Percentiles rank a stretch among this genome's conserved stretches.
phyloP scores from a whole-genome alignment of 2,888 invertebrate species.

The Ormyrus pomaceus region DNA sequence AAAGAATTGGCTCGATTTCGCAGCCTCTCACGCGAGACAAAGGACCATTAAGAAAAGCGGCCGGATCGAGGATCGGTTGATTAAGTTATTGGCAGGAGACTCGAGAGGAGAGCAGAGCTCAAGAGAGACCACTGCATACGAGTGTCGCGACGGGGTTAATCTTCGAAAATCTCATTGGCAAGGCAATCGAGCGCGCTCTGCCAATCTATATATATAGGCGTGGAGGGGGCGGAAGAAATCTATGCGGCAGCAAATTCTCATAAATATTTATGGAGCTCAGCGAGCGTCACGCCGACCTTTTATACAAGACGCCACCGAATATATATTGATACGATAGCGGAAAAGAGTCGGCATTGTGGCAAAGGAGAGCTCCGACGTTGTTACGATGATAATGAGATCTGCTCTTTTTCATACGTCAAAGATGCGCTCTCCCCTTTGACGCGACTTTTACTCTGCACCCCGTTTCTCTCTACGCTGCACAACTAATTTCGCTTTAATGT shows the following conservation, averaged over 20 bases:
- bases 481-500: too few relatives aligned
- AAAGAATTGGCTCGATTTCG: too few relatives aligned
- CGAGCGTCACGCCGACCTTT: not conserved
- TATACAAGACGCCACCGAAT: constrained; percentile 11
- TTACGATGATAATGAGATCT: constrained; percentile 37
- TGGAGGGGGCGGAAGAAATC: constrained; percentile 35
- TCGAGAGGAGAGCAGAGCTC: not conserved
- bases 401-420: constrained; percentile 10
- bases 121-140: not conserved
- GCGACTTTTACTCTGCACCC: not conserved
- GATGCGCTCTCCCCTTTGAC: constrained; percentile 3
- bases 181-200: constrained; percentile 31
- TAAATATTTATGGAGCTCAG: constrained; percentile 63
- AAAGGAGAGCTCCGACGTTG: not conserved
- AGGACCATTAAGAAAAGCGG: not conserved
- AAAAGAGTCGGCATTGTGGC: not conserved
- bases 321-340: not conserved
- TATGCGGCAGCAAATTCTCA: constrained; percentile 60
- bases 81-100: constrained; percentile 27
- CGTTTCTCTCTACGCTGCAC: not conserved
- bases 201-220: not conserved
- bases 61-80: not conserved
- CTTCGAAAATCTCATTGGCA: constrained; percentile 43
- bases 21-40: too few relatives aligned
- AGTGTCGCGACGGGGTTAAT: constrained; percentile 33